A percentile compares a stretch with the other conserved stretches of the same genome.
phyloP scores from a whole-genome alignment of 2,113 vertebrate genomes.

The Cyprinodon brontotheroides region DNA sequence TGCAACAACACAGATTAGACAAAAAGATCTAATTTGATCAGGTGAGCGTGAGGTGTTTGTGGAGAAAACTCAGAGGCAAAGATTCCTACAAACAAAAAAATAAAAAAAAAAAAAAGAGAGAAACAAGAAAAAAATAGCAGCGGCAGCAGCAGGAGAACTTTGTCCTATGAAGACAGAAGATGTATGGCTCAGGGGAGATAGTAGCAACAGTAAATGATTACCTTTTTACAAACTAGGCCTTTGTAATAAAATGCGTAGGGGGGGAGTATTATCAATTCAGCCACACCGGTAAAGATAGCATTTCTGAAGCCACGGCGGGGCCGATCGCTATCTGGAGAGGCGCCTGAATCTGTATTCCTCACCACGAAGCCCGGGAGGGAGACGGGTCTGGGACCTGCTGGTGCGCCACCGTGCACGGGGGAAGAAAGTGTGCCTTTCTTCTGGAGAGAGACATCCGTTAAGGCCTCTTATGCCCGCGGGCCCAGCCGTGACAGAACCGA shows the following conservation, averaged over 20 bases:
- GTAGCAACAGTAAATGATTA: conserved; percentile 90
- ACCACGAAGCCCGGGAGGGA: conserved; percentile 60
- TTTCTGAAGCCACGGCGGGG: conserved; percentile 72
- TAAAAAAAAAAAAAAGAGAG: conserved; percentile 36
- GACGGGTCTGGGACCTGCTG: conserved; percentile 59
- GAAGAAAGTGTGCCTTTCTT: conserved; percentile 42
- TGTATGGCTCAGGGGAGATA: conserved; percentile 84
- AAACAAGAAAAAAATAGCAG: conserved; percentile 84
- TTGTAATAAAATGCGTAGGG: conserved; percentile 90
- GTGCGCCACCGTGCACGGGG: conserved; percentile 34
- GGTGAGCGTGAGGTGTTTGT: conserved; percentile 22
- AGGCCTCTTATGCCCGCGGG: conserved; percentile 68
- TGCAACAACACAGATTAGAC: conserved; percentile 35
- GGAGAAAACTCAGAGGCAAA: conserved; percentile 49
- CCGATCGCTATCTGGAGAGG: conserved; percentile 77
- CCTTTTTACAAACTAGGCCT: conserved; percentile 91
- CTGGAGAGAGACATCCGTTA: conserved; percentile 73
- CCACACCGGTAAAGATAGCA: conserved; percentile 90
- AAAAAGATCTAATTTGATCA: conserved; percentile 31
- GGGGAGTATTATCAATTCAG: conserved; percentile 91
- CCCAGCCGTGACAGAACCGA: conserved; percentile 65
- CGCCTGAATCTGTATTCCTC: conserved; percentile 77
- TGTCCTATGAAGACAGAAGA: conserved; percentile 95
- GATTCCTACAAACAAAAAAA: conserved; percentile 68
- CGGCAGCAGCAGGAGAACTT: conserved; percentile 85